A percentile compares a stretch with the other conserved stretches of the same genome.
These are phyloP conservation scores for Sceloporus undulatus DNA, from an alignment of 2,113 vertebrate species.

Conservation along the genomic window DNA sequence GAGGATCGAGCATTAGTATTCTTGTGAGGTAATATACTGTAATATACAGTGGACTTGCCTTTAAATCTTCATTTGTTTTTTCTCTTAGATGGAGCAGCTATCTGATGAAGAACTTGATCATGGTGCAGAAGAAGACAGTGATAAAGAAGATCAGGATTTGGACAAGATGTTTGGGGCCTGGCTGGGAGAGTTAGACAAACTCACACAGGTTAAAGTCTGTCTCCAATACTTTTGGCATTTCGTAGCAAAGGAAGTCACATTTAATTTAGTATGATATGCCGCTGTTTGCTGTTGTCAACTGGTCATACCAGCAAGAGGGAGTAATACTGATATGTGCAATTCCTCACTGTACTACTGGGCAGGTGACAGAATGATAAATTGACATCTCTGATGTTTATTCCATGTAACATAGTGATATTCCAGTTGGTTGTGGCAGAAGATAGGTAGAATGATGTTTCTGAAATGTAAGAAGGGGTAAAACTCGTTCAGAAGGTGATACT, in stretches of 20 bases:
- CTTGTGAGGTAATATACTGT: not conserved
- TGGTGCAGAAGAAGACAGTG: constrained; percentile 96
- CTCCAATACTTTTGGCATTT: not conserved
- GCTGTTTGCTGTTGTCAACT: not conserved
- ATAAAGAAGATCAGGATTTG: constrained; percentile 98
- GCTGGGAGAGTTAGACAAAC: constrained; percentile 97
- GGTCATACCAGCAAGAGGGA: not conserved
- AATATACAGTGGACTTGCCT: not conserved
- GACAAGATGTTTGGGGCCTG: constrained; percentile 99
- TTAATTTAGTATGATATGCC: not conserved
- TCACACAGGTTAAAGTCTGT: constrained; percentile 85
- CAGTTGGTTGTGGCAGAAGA: not conserved
- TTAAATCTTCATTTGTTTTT: constrained; percentile 24
- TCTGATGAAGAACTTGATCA: constrained; percentile 98
- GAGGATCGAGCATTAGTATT: not conserved
- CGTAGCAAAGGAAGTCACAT: not conserved
- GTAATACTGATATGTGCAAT: not conserved
- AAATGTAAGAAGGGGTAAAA: not conserved
- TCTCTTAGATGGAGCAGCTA: constrained; percentile 93
- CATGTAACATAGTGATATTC: not conserved
- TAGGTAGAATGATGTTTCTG: not conserved
- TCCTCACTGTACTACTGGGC: not conserved
- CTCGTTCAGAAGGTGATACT: not conserved
- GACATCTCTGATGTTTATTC: not conserved
- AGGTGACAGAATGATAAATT: not conserved